Evolutionary conservation across 1,140 invertebrate genomes (phyloP), one percentile per base, ranked within the genome.

Genomic region (Lordiphosa collinella): DNA sequence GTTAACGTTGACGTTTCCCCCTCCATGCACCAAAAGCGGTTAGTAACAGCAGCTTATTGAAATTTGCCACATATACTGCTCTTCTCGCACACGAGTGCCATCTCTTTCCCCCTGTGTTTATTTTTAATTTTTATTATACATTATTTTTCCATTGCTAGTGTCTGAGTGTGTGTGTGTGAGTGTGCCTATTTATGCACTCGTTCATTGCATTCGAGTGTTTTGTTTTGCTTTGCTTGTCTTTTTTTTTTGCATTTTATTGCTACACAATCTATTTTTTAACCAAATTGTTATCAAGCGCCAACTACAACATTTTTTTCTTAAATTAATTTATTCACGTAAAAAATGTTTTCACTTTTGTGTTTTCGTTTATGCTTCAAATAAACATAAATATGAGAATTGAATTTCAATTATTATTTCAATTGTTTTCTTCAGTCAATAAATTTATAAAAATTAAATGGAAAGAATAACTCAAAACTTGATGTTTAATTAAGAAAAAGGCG

Each of bases 61-160:
- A 16, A 38, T 8, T 36, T 29, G 25, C 22, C 11, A 40, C 8
- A 32, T 40, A 29, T 14, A 18, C 57, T 38, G 38, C 34, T 51
- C 66, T 53, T 34, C 57, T 63, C 46, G 37, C 40, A 34, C 56
- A 43, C 46, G 48, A 37, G 7, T 57, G 67, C 48, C 62, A 53
- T 63, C 74, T 59, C 44, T 36, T n/a, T 60, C 51, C 37, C 25
- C 40, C 36, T 44, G 9, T 63, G 67, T 71, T 82, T 80, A 70
- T 80, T 82, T 84, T 82, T 74, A 58, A 80, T 70, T 74, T 68
- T 46, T 56, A 79, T 80, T 80, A 74, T 80, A 80, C 64, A 80
- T 74, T 80, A 80, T 70, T 65, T 67, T 46, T 11, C 36, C 40
- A 50, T 59, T 59, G 47, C 64, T 63, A 50, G 54, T 38, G 18